These are phyloP conservation scores for Diachasma alloeum DNA, from an alignment of 1,140 invertebrate species.

Conservation along the genomic window DNA sequence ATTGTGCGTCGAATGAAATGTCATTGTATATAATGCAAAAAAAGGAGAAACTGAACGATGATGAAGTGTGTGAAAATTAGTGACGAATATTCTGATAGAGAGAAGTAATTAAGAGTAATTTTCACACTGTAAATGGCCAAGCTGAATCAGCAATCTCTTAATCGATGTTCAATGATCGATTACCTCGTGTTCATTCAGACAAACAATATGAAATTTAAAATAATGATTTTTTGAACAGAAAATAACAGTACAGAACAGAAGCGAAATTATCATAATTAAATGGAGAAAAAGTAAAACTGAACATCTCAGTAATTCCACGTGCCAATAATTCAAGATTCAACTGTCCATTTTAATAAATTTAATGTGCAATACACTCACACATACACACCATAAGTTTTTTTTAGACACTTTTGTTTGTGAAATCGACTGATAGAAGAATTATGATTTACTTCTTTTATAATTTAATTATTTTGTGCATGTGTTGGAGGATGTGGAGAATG, in stretches of 20 bases:
- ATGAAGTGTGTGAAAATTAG: not conserved
- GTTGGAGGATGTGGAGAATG: not conserved
- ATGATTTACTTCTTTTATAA: not conserved
- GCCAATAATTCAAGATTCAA: conserved; percentile 58
- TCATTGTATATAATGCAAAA: not conserved
- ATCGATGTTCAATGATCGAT: conserved; percentile 11
- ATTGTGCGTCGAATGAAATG: not conserved
- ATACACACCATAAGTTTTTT: not conserved
- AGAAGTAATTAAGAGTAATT: not conserved
- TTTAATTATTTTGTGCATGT: not conserved
- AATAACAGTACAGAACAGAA: not conserved
- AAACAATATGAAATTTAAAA: not conserved
- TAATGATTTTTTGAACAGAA: not conserved
- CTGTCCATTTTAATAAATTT: conserved; percentile 31
- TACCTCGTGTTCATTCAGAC: conserved; percentile 16
- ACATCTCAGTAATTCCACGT: conserved; percentile 38
- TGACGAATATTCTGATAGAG: not conserved
- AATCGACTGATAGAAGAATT: not conserved
- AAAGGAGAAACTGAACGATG: not conserved
- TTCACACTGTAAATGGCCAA: not conserved
- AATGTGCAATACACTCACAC: conserved; percentile 50
- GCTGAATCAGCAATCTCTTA: conserved; percentile 4
- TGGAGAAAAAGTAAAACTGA: not conserved
- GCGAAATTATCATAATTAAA: not conserved
- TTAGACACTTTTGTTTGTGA: not conserved